Evolutionary conservation across 2,113 vertebrate genomes (phyloP).

Genomic region (Hypanus sabinus): DNA sequence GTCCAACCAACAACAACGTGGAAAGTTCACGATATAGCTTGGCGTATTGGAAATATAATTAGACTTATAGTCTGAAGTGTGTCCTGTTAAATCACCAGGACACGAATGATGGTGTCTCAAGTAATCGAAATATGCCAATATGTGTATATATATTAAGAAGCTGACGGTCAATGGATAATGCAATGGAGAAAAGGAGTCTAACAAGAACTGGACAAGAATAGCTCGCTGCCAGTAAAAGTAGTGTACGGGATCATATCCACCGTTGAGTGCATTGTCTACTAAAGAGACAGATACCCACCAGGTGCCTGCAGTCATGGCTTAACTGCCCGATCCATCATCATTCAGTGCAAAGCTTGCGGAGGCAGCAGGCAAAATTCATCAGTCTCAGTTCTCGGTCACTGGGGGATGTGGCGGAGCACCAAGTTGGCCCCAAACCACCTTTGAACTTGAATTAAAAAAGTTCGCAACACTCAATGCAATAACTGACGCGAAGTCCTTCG

Average conservation of each 20-base stretch:
- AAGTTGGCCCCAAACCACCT: constrained; percentile 10
- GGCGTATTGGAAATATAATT: neutral
- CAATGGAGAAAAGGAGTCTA: neutral
- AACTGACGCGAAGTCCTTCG: neutral
- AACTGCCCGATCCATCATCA: constrained; percentile 33
- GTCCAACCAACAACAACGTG: neutral
- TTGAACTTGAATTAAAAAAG: constrained; percentile 10
- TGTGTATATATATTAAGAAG: neutral
- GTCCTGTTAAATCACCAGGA: constrained; percentile 3
- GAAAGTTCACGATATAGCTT: neutral
- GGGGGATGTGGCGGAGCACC: neutral
- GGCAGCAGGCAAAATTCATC: constrained; percentile 30
- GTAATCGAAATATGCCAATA: neutral
- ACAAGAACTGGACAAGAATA: neutral
- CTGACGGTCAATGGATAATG: neutral
- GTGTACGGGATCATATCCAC: constrained; percentile 6
- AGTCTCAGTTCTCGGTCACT: constrained; percentile 7
- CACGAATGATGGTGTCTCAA: neutral
- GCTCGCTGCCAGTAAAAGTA: neutral
- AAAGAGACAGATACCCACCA: neutral
- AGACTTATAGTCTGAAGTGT: neutral
- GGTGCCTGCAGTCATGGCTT: constrained; percentile 12
- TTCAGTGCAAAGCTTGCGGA: neutral
- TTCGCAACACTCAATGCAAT: neutral
- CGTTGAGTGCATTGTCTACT: neutral